Evolutionary conservation across 2,888 invertebrate species (phyloP).

Genomic region (Drosophila lacicola): DNA sequence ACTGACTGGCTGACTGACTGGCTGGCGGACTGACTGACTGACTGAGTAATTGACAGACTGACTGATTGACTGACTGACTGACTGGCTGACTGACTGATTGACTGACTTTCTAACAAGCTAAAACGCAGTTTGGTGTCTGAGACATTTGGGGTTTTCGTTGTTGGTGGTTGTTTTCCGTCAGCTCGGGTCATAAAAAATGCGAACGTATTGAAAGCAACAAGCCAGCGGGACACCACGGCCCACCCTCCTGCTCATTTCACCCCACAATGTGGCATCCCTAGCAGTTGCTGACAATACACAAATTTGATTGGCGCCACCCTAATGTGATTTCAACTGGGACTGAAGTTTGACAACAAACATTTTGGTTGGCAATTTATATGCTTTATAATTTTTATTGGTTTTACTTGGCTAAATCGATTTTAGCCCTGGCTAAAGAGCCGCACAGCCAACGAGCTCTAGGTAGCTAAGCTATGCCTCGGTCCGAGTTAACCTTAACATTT

Average conservation of each 20-base stretch:
- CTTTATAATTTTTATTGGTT: slow-evolving; percentile 68
- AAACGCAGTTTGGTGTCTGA: slow-evolving; percentile 30
- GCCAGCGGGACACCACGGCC: neutral
- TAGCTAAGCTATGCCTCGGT: neutral
- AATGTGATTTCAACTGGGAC: slow-evolving; percentile 53
- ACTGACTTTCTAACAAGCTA: slow-evolving; percentile 17
- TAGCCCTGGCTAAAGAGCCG: slow-evolving; percentile 21
- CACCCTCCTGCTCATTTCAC: neutral
- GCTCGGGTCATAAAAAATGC: slow-evolving; percentile 41
- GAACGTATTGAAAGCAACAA: slow-evolving; percentile 24
- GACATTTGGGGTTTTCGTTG: slow-evolving; percentile 12
- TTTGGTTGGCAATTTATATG: slow-evolving; percentile 73
- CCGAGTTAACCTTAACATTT: no score
- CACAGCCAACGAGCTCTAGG: neutral
- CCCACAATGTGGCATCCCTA: neutral
- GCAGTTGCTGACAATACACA: slow-evolving; percentile 55
- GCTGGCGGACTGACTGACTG: slow-evolving; percentile 7
- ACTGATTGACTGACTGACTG: slow-evolving; percentile 8
- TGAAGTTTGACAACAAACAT: slow-evolving; percentile 69
- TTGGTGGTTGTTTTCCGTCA: slow-evolving; percentile 45
- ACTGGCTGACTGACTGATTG: slow-evolving; percentile 16
- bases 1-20: slow-evolving; percentile 6
- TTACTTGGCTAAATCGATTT: slow-evolving; percentile 64
- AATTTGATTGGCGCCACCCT: slow-evolving; percentile 73
- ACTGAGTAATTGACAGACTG: slow-evolving; percentile 13